phyloP scores from a whole-genome alignment of 1,140 invertebrate species.

The Meloidogyne chitwoodi region DNA sequence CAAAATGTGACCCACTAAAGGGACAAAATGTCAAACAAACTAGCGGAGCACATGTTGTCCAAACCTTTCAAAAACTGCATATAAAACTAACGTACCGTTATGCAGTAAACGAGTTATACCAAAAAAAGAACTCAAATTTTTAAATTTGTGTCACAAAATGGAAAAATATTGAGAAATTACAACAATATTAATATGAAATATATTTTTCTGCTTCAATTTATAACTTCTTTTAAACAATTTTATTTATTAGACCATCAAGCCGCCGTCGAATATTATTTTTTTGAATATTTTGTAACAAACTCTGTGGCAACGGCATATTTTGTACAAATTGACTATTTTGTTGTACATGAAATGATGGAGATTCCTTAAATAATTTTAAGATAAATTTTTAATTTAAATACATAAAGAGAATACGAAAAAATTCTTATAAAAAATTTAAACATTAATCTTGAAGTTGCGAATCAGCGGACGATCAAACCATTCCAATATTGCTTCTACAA shows the following conservation, averaged over 20 bases:
- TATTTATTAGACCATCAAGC: background rate
- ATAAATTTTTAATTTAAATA: background rate
- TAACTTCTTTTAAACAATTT: no score
- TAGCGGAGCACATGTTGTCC: no score
- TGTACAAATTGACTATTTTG: background rate
- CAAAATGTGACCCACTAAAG: background rate
- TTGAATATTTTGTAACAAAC: background rate
- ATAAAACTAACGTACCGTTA: no score
- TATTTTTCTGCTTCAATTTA: no score
- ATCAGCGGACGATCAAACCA: conserved; percentile 16
- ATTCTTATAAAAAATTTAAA: background rate
- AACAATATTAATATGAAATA: no score
- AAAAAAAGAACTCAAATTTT: no score
- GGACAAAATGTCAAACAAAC: background rate
- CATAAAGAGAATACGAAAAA: background rate
- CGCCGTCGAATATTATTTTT: background rate
- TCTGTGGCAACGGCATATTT: background rate
- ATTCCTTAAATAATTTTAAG: background rate
- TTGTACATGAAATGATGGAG: background rate
- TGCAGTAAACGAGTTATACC: no score
- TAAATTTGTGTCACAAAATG: no score
- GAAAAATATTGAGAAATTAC: no score
- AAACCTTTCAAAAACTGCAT: no score
- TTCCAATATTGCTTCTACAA: conserved; percentile 19
- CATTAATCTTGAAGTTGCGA: background rate